Evolutionary conservation across 2,113 vertebrate species (phyloP).

Genomic region (Nothobranchius kuhntae): DNA sequence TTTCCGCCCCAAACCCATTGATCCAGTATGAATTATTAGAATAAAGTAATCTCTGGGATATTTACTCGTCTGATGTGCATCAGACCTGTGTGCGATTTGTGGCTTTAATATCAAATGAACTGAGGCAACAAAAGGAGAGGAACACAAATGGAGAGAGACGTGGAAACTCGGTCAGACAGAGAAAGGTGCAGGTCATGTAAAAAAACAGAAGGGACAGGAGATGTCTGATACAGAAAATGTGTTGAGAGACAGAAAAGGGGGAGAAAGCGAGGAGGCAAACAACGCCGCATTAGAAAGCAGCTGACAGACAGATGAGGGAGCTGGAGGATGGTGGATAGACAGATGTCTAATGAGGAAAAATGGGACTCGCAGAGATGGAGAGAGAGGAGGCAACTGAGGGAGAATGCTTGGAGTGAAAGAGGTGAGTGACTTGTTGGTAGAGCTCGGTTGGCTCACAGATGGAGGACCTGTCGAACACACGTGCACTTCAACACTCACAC

Average conservation of each 20-base stretch:
- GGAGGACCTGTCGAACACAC: conserved; percentile 55
- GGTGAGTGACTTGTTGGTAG: conserved; percentile 62
- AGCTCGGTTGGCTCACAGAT: conserved; percentile 65
- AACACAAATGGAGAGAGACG: background rate
- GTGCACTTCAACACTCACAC: conserved; percentile 21
- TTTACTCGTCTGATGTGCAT: too few species aligned
- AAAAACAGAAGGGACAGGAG: conserved; percentile 13
- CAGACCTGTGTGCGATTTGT: too few species aligned
- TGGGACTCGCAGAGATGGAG: conserved; percentile 19
- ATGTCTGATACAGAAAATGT: conserved; percentile 17
- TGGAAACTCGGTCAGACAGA: conserved; percentile 4
- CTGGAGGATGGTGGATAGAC: conserved; percentile 29
- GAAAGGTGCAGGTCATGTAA: conserved; percentile 22
- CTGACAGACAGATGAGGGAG: conserved; percentile 6
- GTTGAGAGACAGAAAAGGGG: background rate
- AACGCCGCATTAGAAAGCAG: conserved; percentile 43
- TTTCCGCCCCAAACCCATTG: too few species aligned
- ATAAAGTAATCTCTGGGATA: too few species aligned
- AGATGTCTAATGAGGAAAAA: conserved; percentile 63
- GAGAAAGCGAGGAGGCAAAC: conserved; percentile 22
- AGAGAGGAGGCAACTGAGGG: conserved; percentile 21
- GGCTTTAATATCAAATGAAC: too few species aligned
- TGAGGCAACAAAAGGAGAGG: conserved; percentile 46
- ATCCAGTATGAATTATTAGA: too few species aligned
- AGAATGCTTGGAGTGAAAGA: conserved; percentile 48